Evolutionary conservation across 2,888 invertebrate genomes (phyloP), one percentile per base, ranked within the genome.

Genomic region (Tortrix viridana): DNA sequence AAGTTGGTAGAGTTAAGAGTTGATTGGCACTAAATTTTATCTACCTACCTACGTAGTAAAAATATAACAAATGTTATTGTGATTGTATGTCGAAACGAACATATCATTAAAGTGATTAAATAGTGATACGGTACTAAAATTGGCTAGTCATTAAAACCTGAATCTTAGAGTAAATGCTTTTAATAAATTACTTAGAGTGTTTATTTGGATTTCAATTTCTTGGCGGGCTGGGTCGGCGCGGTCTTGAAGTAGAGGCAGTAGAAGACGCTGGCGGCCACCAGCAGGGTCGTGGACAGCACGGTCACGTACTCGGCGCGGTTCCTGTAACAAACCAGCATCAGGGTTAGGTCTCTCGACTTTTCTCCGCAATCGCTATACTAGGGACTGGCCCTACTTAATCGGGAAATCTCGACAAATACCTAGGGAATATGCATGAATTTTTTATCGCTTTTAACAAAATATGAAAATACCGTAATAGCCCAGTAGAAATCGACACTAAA

Each of bases 251-350:
- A 93, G 19, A 94, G 74, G 16, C 89, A 88, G 70, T 92, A 89
- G 78, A 94, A 95, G 9, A 95, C 90, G 7, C 88, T 88, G 1
- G 88, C 72, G 0, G 95, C 96, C 2, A 93, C 70, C 4, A 94
- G 67, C 49, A 93, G 84, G 50, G 95, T 93, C 0, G 93, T 84
- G 1, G 93, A 84, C 3, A 95, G 76, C 6, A 95, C 88, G 0
- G 92, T 81, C 5, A 95, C 89, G 75, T 95, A 95, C 79, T 96
- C 96, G 0, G 88, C 85, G 26, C 94, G 93, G 78, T 96, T 96
- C 53, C 92, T 92, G 82, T 1, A 80, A 82, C 43, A 9, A 32
- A 3, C 4, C 7, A 7, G 18, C 44, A n/a, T n/a, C n/a, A n/a
- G n/a, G n/a, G n/a, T n/a, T n/a, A n/a, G n/a, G n/a, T n/a, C n/a